Evolutionary conservation across 1,140 invertebrate genomes (phyloP), one percentile per base, ranked within the genome.

Genomic region (Ctenoplectra terminalis): DNA sequence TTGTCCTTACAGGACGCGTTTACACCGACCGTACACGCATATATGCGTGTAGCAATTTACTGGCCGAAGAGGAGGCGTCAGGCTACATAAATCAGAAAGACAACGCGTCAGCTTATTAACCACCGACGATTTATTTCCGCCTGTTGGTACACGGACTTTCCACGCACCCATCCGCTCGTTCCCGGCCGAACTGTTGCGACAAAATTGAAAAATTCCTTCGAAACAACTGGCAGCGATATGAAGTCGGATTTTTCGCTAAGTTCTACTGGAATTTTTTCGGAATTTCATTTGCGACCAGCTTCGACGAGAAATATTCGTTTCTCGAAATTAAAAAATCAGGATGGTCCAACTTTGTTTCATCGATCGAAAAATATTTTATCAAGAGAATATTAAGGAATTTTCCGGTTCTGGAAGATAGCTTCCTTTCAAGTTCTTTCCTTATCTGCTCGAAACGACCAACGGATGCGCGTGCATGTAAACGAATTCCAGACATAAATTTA

Each of bases 1-100:
- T 82, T 48, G 74, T 76, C 81, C 81, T 82, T 82, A 76, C 75
- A 78, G 74, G 73, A 69, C 74, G 56, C 75, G 74, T 85, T 89
- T 86, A 82, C 88, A 71, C 76, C 31, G 64, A 23, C 46, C 56
- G 43, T 77, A 70, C 74, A 82, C 58, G 64, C 81, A 60, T 69
- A 58, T 71, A 86, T 67, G 84, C 81, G 83, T 82, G 86, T 77
- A 87, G 83, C 84, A 88, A 88, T 87, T 82, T 82, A 87, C 86
- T 77, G 81, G 82, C 86, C 83, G 84, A 81, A 85, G 85, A 88
- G 84, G 86, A 89, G 86, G 82, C 86, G 66, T 74, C 71, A 72
- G 78, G 81, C 77, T 63, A 54, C 87, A 90, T 90, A 88, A 90
- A 90, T 90, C 89, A 90, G 87, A 82, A 86, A 84, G 86, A 90